These are phyloP conservation scores for Synodontis membranacea DNA, from an alignment of 2,113 vertebrate genomes.

Conservation along the genomic window DNA sequence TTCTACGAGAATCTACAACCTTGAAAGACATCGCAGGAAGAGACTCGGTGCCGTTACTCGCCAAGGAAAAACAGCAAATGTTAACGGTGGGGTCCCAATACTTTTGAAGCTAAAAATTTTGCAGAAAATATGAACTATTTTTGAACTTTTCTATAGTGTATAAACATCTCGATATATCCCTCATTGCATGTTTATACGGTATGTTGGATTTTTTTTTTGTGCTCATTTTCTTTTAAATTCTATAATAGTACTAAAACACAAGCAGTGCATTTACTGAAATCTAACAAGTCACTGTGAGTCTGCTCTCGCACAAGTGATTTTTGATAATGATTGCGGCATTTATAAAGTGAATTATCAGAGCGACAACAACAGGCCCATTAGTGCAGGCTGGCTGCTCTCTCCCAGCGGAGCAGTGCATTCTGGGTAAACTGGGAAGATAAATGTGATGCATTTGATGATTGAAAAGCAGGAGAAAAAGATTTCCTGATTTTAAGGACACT, in stretches of 20 bases:
- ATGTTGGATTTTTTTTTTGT: background rate
- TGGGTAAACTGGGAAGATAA: slow-evolving; percentile 60
- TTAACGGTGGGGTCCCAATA: background rate
- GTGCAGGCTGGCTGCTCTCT: slow-evolving; percentile 70
- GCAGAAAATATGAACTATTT: background rate
- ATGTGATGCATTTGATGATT: slow-evolving; percentile 59
- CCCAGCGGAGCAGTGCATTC: slow-evolving; percentile 59
- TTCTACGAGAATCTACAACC: background rate
- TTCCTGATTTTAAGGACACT: slow-evolving; percentile 37
- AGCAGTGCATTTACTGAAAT: background rate
- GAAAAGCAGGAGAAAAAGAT: slow-evolving; percentile 34
- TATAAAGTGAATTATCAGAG: slow-evolving; percentile 63
- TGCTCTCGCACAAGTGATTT: slow-evolving; percentile 49
- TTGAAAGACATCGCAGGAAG: background rate
- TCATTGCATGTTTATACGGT: background rate
- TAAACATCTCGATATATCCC: background rate
- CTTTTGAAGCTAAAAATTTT: background rate
- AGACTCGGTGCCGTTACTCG: background rate
- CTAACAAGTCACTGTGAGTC: slow-evolving; percentile 19
- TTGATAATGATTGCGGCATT: slow-evolving; percentile 62
- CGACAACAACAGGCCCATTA: slow-evolving; percentile 70
- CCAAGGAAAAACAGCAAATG: background rate
- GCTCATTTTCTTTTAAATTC: background rate
- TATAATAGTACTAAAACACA: background rate
- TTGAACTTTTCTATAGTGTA: background rate